phyloP scores from a whole-genome alignment of 2,797 vertebrate species.

The Carduelis carduelis region DNA sequence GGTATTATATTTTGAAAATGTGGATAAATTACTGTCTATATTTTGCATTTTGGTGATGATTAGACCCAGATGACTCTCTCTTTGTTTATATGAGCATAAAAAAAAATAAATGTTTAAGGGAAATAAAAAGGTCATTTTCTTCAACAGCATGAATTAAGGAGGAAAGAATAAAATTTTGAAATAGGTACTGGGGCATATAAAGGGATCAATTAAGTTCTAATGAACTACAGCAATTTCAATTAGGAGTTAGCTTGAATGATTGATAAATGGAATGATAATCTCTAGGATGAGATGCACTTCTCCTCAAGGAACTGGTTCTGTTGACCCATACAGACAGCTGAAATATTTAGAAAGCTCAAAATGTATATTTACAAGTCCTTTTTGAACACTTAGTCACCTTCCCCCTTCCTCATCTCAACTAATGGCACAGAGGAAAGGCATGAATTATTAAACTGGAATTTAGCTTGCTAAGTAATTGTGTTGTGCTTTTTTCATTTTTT shows the following conservation, averaged over 20 bases:
- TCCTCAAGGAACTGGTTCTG: neutral
- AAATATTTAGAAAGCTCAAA: neutral
- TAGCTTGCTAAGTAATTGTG: neutral
- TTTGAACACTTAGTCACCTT: neutral
- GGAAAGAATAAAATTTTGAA: neutral
- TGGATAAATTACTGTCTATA: neutral
- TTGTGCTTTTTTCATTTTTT: neutral
- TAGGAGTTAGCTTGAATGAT: neutral
- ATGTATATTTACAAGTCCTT: neutral
- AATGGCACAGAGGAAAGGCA: neutral
- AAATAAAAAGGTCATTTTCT: neutral
- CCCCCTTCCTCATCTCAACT: neutral
- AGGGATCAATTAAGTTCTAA: neutral
- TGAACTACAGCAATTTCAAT: neutral
- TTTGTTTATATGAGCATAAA: neutral
- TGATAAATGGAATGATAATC: neutral
- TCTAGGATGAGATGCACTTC: neutral
- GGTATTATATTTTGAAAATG: neutral
- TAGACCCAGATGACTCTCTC: neutral
- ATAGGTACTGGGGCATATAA: neutral
- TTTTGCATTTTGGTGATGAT: neutral
- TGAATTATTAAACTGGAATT: conserved; percentile 2
- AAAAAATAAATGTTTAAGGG: neutral
- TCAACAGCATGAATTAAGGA: neutral
- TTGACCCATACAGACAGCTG: neutral